Conservation (phyloP, 92 coral and sea anemone genomes). For the Parazoanthus atlanticus region DNA sequence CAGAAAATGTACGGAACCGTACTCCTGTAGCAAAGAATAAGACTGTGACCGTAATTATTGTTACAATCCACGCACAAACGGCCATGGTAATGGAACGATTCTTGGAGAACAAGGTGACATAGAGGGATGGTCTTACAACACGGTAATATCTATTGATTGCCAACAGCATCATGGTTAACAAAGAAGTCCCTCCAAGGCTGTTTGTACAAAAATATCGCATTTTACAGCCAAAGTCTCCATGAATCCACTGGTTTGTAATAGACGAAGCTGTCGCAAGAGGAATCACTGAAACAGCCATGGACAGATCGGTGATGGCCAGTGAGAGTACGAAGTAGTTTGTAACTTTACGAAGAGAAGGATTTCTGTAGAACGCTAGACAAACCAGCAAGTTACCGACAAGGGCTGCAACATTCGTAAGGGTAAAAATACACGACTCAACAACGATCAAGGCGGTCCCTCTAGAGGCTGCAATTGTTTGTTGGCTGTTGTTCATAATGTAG, state of each 20-base stretch:
- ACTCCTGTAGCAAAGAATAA: slow-evolving; percentile 32
- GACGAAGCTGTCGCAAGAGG: slow-evolving; percentile 29
- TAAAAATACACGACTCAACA: slow-evolving; percentile 27
- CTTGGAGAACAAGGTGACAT: slow-evolving; percentile 15
- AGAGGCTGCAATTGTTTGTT: background rate
- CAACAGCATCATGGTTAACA: slow-evolving; percentile 31
- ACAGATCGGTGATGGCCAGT: slow-evolving; percentile 20
- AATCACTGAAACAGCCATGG: slow-evolving; percentile 27
- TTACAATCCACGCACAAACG: slow-evolving; percentile 17
- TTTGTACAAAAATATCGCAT: slow-evolving; percentile 21
- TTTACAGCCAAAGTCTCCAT: slow-evolving; percentile 20
- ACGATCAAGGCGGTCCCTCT: slow-evolving; percentile 17
- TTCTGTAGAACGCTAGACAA: slow-evolving; percentile 24
- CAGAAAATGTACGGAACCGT: background rate
- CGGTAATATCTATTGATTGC: slow-evolving; percentile 32
- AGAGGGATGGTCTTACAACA: slow-evolving; percentile 25
- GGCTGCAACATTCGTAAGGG: background rate
- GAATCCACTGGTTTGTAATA: slow-evolving; percentile 17
- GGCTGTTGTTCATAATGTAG: no score
- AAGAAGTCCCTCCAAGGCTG: slow-evolving; percentile 27
- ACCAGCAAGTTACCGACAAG: slow-evolving; percentile 23
- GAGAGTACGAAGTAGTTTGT: slow-evolving; percentile 29
- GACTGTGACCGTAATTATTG: background rate
- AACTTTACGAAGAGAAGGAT: slow-evolving; percentile 25
- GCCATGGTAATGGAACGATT: slow-evolving; percentile 6